These are phyloP conservation scores for Oeneis ivallda DNA, from an alignment of 2,888 invertebrate species.

Conservation along the genomic window DNA sequence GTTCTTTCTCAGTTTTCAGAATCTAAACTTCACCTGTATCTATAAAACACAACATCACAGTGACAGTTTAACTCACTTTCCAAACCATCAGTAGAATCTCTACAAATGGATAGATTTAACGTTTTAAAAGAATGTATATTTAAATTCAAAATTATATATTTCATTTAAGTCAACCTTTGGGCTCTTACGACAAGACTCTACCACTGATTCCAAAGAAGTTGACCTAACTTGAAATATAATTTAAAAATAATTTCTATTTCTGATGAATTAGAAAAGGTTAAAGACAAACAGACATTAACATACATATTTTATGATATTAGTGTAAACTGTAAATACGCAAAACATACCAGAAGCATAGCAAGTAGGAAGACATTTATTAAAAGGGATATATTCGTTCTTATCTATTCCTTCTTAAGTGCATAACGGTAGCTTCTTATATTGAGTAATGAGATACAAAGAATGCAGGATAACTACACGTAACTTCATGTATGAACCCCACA, in stretches of 20 bases:
- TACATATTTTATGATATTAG: not conserved
- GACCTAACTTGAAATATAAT: not conserved
- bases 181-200: too few species aligned
- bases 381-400: slow-evolving; percentile 34
- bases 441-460: slow-evolving; percentile 70
- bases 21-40: too few species aligned
- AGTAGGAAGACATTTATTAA: slow-evolving; percentile 29
- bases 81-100: too few species aligned
- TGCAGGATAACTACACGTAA: slow-evolving; percentile 61
- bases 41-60: too few species aligned
- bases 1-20: too few species aligned
- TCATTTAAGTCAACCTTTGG: too few species aligned
- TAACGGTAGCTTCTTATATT: slow-evolving; percentile 76
- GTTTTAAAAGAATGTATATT: not conserved
- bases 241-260: not conserved
- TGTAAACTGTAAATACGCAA: not conserved
- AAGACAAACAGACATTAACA: not conserved
- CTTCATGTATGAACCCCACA: slow-evolving; percentile 48
- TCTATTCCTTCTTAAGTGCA: slow-evolving; percentile 45
- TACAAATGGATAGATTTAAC: too few species aligned
- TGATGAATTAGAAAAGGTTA: not conserved
- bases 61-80: too few species aligned
- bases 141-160: too few species aligned
- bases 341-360: slow-evolving; percentile 25
- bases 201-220: too few species aligned